Conservation (phyloP, 2,888 invertebrate genomes). For the Liodrosophila aerea region DNA sequence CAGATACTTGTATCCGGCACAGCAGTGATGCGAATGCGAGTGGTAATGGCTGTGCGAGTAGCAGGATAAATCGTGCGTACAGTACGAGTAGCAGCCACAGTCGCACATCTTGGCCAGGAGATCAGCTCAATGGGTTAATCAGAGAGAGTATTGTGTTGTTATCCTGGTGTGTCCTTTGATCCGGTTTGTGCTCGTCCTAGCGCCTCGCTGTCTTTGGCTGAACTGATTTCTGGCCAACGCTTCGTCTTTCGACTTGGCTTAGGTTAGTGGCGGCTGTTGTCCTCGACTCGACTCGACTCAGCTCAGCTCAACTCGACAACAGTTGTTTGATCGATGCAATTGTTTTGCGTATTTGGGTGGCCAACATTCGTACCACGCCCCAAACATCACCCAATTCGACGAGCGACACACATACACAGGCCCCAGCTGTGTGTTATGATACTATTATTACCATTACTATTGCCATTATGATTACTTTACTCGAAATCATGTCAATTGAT, state of each 20-base stretch:
- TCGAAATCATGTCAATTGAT: conserved; percentile 74
- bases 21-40: conserved; percentile 69
- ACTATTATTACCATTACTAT: conserved; percentile 26
- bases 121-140: neutral
- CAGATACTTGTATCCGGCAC: conserved; percentile 72
- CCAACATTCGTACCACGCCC: conserved; percentile 70
- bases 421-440: conserved; percentile 1
- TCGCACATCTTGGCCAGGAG: conserved; percentile 60
- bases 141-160: conserved; percentile 2
- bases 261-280: conserved; percentile 62
- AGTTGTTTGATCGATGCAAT: conserved; percentile 64
- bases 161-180: conserved; percentile 5
- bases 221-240: conserved; percentile 76
- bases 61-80: conserved; percentile 66
- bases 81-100: conserved; percentile 71
- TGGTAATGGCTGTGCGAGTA: conserved; percentile 69
- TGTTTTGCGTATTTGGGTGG: conserved; percentile 74
- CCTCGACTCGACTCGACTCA: conserved; percentile 46
- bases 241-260: conserved; percentile 69
- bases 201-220: conserved; percentile 56
- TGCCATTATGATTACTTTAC: conserved; percentile 32
- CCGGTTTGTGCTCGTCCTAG: conserved; percentile 36
- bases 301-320: conserved; percentile 25
- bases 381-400: conserved; percentile 24
- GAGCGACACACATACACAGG: neutral